Percentiles rank a stretch among this genome's conserved stretches.
phyloP scores from a whole-genome alignment of 2,113 vertebrate species.

The Progne subis region DNA sequence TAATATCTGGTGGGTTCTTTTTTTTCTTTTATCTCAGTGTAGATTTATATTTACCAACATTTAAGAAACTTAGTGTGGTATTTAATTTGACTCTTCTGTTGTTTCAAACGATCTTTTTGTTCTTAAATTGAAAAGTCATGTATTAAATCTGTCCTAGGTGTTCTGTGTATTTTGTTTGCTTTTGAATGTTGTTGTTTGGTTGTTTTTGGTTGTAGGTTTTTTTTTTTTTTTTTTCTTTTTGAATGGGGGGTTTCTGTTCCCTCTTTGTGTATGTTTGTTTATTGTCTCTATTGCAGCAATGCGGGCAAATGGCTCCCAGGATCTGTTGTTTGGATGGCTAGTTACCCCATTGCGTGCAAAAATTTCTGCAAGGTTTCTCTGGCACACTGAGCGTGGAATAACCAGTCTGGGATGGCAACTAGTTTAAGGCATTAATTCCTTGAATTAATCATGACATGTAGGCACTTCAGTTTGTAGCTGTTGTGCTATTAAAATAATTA shows the following conservation, averaged over 20 bases:
- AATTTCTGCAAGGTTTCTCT: neutral
- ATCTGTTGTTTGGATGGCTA: neutral
- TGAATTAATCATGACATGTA: neutral
- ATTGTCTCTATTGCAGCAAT: neutral
- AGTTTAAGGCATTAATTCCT: neutral
- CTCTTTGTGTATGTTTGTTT: neutral
- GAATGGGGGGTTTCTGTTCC: neutral
- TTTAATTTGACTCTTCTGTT: slow-evolving; percentile 24
- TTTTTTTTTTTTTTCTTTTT: neutral
- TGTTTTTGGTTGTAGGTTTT: neutral
- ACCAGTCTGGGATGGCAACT: neutral
- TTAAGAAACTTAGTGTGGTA: neutral
- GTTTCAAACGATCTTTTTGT: neutral
- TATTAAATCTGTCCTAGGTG: neutral
- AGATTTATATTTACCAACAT: neutral
- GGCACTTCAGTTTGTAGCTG: neutral
- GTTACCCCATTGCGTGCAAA: neutral
- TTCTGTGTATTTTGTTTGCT: neutral
- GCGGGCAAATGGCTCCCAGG: neutral
- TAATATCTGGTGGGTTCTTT: neutral
- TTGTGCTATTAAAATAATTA: neutral
- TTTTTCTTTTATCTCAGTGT: neutral
- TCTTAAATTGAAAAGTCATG: slow-evolving; percentile 8
- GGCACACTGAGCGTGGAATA: slow-evolving; percentile 2
- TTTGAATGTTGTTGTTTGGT: neutral